phyloP scores from a whole-genome alignment of 2,888 invertebrate genomes.

The Cheiracanthium punctorium region DNA sequence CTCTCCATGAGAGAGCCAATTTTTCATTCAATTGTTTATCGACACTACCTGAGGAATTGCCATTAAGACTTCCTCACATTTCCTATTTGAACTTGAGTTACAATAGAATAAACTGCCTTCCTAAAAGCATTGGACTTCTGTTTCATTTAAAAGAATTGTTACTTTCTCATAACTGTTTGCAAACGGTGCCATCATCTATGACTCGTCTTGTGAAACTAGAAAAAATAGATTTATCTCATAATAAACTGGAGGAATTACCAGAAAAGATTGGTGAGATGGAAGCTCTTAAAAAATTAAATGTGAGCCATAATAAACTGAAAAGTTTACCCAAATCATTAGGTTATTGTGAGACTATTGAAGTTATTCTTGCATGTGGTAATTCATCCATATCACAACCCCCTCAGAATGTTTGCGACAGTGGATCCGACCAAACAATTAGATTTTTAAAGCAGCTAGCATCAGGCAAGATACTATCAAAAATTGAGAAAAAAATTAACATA shows the following conservation, averaged over 20 bases:
- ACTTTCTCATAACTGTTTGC: conserved; percentile 74
- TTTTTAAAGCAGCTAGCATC: conserved; percentile 73
- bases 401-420: conserved; percentile 75
- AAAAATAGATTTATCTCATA: conserved; percentile 75
- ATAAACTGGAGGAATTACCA: conserved; percentile 74
- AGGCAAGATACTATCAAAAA: conserved; percentile 27
- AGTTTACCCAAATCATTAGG: conserved; percentile 75
- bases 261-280: conserved; percentile 75
- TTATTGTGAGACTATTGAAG: conserved; percentile 72
- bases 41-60: conserved; percentile 75
- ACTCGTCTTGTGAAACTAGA: conserved; percentile 75
- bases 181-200: conserved; percentile 74
- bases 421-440: conserved; percentile 74
- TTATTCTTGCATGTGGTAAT: conserved; percentile 75
- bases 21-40: conserved; percentile 76
- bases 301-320: conserved; percentile 75
- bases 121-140: conserved; percentile 75
- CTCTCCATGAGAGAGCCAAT: conserved; percentile 75
- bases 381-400: conserved; percentile 74
- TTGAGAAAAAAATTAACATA: conserved; percentile 71
- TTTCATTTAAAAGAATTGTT: conserved; percentile 75
- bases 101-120: conserved; percentile 75
- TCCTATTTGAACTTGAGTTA: conserved; percentile 75
- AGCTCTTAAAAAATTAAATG: conserved; percentile 74
- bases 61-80: conserved; percentile 76